These are phyloP conservation scores for Apantesis nais DNA, from an alignment of 2,888 invertebrate genomes.

Conservation along the genomic window DNA sequence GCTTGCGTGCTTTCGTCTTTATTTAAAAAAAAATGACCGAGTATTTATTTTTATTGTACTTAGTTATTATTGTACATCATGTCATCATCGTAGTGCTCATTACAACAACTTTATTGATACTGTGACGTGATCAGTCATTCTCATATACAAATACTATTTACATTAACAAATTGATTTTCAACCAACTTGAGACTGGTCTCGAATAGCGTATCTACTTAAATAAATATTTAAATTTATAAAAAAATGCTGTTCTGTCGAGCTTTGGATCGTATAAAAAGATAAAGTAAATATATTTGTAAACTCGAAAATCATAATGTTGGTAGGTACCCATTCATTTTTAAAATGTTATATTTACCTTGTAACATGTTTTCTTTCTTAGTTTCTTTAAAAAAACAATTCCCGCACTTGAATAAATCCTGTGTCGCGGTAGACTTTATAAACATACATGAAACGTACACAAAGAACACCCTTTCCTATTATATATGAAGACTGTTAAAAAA, in stretches of 20 bases:
- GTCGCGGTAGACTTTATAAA: too few species aligned
- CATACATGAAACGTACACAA: too few species aligned
- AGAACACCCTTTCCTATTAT: too few species aligned
- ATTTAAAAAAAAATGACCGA: not conserved
- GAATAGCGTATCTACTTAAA: constrained; percentile 56
- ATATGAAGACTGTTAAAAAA: not conserved
- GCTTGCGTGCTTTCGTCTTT: not conserved
- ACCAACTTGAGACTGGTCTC: constrained; percentile 61
- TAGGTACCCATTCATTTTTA: too few species aligned
- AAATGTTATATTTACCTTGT: too few species aligned
- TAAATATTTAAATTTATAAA: constrained; percentile 46
- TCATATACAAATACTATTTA: constrained; percentile 69
- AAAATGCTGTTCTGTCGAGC: constrained; percentile 41
- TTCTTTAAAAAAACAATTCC: too few species aligned
- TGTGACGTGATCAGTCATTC: constrained; percentile 69
- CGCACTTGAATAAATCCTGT: too few species aligned
- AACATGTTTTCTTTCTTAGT: too few species aligned
- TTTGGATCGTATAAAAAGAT: constrained; percentile 45
- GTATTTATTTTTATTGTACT: too few species aligned
- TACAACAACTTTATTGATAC: constrained; percentile 41
- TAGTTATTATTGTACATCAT: constrained; percentile 1
- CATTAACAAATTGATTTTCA: constrained; percentile 70
- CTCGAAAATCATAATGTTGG: not conserved
- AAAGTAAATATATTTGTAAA: not conserved
- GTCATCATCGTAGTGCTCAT: constrained; percentile 11